Conservation (phyloP, 2,797 vertebrate species). For the Rhinophrynus dorsalis region DNA sequence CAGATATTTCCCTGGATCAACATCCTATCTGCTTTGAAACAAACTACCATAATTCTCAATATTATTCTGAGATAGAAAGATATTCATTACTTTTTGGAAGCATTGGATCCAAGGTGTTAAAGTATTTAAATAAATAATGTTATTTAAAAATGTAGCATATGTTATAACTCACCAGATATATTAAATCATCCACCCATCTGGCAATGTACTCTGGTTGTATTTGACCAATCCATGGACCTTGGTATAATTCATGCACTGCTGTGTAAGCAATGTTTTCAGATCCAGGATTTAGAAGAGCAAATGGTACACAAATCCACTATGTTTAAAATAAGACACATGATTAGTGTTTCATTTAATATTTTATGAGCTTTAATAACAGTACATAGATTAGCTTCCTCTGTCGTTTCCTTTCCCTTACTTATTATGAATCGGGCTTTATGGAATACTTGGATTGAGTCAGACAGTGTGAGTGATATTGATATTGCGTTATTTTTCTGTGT, state of each 20-base stretch:
- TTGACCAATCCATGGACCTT: constrained; percentile 23
- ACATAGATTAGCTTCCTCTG: constrained; percentile 13
- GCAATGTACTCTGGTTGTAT: constrained; percentile 12
- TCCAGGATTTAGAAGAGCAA: constrained; percentile 47
- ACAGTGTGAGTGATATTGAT: too few species aligned
- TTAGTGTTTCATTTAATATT: constrained; percentile 29
- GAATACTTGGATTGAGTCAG: too few species aligned
- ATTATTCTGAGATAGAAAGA: too few species aligned
- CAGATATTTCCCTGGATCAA: too few species aligned
- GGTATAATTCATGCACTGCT: constrained; percentile 14
- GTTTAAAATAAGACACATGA: constrained; percentile 40
- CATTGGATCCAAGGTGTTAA: too few species aligned
- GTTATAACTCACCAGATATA: constrained; percentile 17
- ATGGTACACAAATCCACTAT: neutral
- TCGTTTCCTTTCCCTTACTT: neutral
- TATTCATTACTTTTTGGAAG: too few species aligned
- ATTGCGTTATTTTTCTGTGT: too few species aligned
- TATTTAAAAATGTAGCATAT: too few species aligned
- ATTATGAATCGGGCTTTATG: too few species aligned
- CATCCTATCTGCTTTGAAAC: too few species aligned
- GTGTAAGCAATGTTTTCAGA: constrained; percentile 33
- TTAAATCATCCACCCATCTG: constrained; percentile 38
- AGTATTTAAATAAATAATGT: too few species aligned
- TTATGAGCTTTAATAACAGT: constrained; percentile 24
- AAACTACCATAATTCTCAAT: too few species aligned